These are phyloP conservation scores for Sinotaia quadrata DNA, from an alignment of 2,888 invertebrate species.

Conservation along the genomic window DNA sequence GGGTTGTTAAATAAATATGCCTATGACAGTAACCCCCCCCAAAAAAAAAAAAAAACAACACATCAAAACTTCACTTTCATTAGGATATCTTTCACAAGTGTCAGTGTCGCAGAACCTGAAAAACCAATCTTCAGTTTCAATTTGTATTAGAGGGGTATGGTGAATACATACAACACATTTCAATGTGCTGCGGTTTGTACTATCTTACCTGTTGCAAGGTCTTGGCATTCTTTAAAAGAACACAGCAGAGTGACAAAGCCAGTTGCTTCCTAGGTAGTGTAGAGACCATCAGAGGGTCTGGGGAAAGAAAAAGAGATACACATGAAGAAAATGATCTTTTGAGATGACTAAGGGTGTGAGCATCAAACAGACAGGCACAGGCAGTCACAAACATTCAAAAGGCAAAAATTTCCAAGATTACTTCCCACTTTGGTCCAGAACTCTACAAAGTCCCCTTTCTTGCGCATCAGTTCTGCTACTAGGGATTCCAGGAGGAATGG, in stretches of 20 bases:
- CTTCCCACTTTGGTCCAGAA: conserved; percentile 27
- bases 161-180: too few species aligned
- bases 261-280: conserved; percentile 19
- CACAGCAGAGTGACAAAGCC: conserved; percentile 11
- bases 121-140: too few species aligned
- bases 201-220: conserved; percentile 14
- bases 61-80: too few species aligned
- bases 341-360: not conserved
- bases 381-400: not conserved
- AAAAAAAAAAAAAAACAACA: too few species aligned
- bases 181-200: too few species aligned
- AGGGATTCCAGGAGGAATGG: conserved; percentile 1
- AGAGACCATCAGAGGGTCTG: conserved; percentile 18
- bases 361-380: too few species aligned
- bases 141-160: too few species aligned
- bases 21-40: too few species aligned
- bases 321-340: not conserved
- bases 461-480: conserved; percentile 4
- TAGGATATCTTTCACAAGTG: too few species aligned
- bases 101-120: too few species aligned
- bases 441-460: not conserved
- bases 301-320: not conserved
- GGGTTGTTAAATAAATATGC: too few species aligned
- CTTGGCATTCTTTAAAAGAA: conserved; percentile 1
- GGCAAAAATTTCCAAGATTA: not conserved